A percentile compares a stretch with the other conserved stretches of the same genome.
Evolutionary conservation across 1,140 invertebrate species (phyloP).

Genomic region (Eupeodes corollae): DNA sequence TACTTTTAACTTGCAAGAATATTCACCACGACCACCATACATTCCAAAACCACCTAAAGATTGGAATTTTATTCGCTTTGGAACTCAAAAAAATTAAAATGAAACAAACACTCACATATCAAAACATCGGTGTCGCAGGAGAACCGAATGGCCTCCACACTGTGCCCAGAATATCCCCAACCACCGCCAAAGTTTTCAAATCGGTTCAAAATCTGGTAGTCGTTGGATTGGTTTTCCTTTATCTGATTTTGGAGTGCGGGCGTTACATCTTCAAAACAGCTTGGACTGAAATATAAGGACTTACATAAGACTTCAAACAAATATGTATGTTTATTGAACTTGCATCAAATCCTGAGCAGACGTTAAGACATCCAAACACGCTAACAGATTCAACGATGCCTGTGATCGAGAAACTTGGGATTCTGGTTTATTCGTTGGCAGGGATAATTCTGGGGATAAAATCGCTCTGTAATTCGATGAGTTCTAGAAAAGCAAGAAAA

Average conservation of each 20-base stretch:
- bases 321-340: slow-evolving; percentile 2
- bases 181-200: slow-evolving; percentile 95
- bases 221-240: slow-evolving; percentile 45
- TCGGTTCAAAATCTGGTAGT: slow-evolving; percentile 74
- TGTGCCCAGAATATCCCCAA: slow-evolving; percentile 95
- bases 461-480: slow-evolving; percentile 25
- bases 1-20: slow-evolving; percentile 89
- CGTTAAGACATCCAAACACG: slow-evolving; percentile 80
- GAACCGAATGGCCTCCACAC: slow-evolving; percentile 87
- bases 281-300: slow-evolving; percentile 11
- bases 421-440: slow-evolving; percentile 54
- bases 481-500: slow-evolving; percentile 14
- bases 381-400: slow-evolving; percentile 77
- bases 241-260: slow-evolving; percentile 31
- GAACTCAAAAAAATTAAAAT: not conserved
- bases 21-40: slow-evolving; percentile 93
- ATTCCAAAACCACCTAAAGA: slow-evolving; percentile 72
- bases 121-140: slow-evolving; percentile 87
- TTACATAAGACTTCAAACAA: slow-evolving; percentile 5
- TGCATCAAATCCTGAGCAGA: slow-evolving; percentile 63
- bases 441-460: slow-evolving; percentile 53
- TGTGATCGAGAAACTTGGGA: slow-evolving; percentile 68
- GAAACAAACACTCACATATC: slow-evolving; percentile 44
- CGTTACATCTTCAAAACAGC: slow-evolving; percentile 27
- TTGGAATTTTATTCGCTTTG: slow-evolving; percentile 4